Conservation (phyloP, 1,140 invertebrate genomes). For the Brachionus rotundiformis region DNA sequence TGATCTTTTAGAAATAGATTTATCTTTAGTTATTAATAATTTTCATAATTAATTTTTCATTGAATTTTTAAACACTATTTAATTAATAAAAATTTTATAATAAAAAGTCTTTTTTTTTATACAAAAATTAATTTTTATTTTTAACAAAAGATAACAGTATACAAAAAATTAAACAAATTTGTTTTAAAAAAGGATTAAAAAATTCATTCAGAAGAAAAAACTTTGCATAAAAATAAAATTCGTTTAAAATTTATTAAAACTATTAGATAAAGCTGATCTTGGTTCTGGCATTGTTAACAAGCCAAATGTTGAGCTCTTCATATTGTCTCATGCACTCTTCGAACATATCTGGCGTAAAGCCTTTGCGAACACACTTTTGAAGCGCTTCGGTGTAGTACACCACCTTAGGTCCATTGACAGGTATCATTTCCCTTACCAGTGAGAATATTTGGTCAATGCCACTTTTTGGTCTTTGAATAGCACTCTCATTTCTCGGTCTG, state of each 20-base stretch:
- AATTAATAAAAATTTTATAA: no score
- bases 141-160: no score
- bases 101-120: no score
- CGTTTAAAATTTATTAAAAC: background rate
- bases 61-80: no score
- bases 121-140: no score
- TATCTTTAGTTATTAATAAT: no score
- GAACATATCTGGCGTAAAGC: constrained; percentile 83
- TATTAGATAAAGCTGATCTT: constrained; percentile 50
- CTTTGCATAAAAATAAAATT: background rate
- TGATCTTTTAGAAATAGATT: no score
- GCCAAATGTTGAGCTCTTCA: constrained; percentile 91
- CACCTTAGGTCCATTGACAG: constrained; percentile 68
- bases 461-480: background rate
- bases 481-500: background rate
- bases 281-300: constrained; percentile 71
- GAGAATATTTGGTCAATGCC: constrained; percentile 77
- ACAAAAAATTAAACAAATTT: background rate
- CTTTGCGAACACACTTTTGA: constrained; percentile 82
- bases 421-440: constrained; percentile 79
- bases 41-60: no score
- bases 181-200: background rate
- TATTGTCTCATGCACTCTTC: constrained; percentile 89
- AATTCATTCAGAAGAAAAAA: background rate
- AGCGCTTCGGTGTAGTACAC: constrained; percentile 75